These are phyloP conservation scores for Python bivittatus DNA, from an alignment of 2,113 vertebrate species.

Conservation along the genomic window DNA sequence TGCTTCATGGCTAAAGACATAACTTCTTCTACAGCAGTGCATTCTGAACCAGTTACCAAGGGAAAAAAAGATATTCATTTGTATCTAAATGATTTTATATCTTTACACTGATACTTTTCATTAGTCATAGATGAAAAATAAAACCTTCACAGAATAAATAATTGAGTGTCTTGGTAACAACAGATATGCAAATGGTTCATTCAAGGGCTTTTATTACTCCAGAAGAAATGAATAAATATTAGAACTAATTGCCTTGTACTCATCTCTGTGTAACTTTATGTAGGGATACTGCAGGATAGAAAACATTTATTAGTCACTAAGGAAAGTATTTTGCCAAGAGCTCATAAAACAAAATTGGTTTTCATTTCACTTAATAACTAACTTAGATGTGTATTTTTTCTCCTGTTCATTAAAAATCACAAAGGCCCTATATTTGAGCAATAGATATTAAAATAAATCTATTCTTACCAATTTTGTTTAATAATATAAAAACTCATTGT, in stretches of 20 bases:
- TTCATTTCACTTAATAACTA: neutral
- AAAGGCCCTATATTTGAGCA: neutral
- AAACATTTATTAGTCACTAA: constrained; percentile 20
- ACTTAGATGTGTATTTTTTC: neutral
- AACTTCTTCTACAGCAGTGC: neutral
- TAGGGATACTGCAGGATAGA: neutral
- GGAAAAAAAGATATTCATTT: neutral
- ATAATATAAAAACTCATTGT: neutral
- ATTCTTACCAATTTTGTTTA: neutral
- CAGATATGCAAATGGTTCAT: neutral
- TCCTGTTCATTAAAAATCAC: neutral
- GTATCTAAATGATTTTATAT: neutral
- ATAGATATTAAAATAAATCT: neutral
- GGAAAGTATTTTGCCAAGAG: constrained; percentile 3
- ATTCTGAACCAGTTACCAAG: neutral
- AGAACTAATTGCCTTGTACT: constrained; percentile 5
- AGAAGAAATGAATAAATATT: constrained; percentile 3
- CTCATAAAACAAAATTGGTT: neutral
- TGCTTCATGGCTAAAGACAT: neutral
- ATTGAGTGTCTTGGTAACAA: neutral
- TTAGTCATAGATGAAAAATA: neutral
- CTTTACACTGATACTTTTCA: neutral
- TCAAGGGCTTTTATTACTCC: neutral
- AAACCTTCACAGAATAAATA: neutral
- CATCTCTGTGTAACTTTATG: neutral